Evolutionary conservation across 2,888 invertebrate genomes (phyloP).

Genomic region (Tanytarsus gracilentus): DNA sequence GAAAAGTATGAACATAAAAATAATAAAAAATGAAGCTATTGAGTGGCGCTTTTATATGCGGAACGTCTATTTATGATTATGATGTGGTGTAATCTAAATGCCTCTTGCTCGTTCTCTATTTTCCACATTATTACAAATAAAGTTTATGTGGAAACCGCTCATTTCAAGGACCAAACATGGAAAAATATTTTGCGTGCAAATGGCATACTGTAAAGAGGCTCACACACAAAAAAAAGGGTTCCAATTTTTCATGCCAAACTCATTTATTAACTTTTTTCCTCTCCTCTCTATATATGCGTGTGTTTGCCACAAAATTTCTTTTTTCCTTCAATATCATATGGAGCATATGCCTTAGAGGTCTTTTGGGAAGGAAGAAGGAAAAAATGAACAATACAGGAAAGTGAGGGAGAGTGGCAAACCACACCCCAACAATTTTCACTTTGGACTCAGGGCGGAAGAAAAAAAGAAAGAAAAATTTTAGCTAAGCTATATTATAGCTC

Average conservation of each 20-base stretch:
- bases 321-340: background rate
- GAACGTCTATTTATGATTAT: slow-evolving; percentile 28
- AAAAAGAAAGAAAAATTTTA: background rate
- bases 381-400: background rate
- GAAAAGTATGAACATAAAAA: background rate
- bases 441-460: background rate
- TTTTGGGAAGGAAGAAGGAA: background rate
- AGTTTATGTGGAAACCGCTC: slow-evolving; percentile 21
- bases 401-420: background rate
- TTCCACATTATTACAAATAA: slow-evolving; percentile 27
- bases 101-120: slow-evolving; percentile 5
- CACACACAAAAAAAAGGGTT: slow-evolving; percentile 11
- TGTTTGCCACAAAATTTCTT: background rate
- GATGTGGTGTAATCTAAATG: slow-evolving; percentile 26
- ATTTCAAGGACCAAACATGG: slow-evolving; percentile 11
- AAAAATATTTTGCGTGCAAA: background rate
- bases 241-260: slow-evolving; percentile 7
- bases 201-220: background rate
- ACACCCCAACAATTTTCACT: slow-evolving; percentile 7
- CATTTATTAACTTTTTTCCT: slow-evolving; percentile 20
- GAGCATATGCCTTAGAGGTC: too few relatives aligned
- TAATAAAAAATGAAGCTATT: slow-evolving; percentile 1
- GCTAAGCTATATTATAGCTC: too few relatives aligned
- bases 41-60: slow-evolving; percentile 22
- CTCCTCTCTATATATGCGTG: background rate